Evolutionary conservation across 23 tunicate species (phyloP).

Genomic region (Phallusia fumigata): DNA sequence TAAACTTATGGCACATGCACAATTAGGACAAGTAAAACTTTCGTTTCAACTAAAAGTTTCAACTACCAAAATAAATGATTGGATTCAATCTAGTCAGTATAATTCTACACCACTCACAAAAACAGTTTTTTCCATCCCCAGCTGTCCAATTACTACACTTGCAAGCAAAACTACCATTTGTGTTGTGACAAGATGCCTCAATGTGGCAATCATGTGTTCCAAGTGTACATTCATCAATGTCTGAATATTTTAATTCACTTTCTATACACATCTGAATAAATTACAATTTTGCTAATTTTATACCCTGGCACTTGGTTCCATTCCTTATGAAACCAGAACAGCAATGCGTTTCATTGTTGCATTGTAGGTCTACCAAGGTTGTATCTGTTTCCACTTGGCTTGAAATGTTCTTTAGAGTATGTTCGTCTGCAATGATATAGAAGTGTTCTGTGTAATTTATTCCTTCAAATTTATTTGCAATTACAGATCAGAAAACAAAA

Average conservation of each 20-base stretch:
- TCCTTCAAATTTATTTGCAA: too few relatives aligned
- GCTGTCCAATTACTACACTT: conserved; percentile 4
- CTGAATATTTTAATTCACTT: not conserved
- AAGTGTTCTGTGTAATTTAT: too few relatives aligned
- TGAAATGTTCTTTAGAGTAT: not conserved
- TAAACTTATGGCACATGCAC: too few relatives aligned
- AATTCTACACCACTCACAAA: too few relatives aligned
- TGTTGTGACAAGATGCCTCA: not conserved
- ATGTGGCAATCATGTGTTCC: conserved; percentile 9
- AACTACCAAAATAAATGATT: too few relatives aligned
- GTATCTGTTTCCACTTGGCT: not conserved
- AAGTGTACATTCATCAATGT: conserved; percentile 24
- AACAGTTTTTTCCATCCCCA: conserved; percentile 23
- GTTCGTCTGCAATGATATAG: not conserved
- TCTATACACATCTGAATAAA: too few relatives aligned
- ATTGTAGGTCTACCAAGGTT: not conserved
- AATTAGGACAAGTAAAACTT: too few relatives aligned
- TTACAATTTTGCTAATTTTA: too few relatives aligned
- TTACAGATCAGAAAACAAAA: too few relatives aligned
- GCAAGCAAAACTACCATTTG: conserved; percentile 21
- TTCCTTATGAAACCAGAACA: not conserved
- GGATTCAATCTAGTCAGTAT: too few relatives aligned
- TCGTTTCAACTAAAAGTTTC: too few relatives aligned
- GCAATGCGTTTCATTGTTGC: conserved; percentile 2
- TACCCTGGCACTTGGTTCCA: not conserved